These are phyloP conservation scores for Drosophila merina DNA, from an alignment of 2,888 invertebrate genomes.

Conservation along the genomic window DNA sequence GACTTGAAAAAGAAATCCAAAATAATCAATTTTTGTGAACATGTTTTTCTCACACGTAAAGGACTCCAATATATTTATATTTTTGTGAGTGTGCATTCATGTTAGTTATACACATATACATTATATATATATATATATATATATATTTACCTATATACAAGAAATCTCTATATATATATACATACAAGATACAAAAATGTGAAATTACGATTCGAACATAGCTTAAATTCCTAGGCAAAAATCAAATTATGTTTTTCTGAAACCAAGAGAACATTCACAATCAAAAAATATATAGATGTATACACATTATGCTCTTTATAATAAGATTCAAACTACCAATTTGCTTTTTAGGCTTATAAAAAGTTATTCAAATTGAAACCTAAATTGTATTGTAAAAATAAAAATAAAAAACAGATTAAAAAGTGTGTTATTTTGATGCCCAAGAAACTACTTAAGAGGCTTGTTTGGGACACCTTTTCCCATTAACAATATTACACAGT, in stretches of 20 bases:
- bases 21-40: constrained; percentile 49
- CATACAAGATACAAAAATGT: constrained; percentile 1
- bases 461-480: no score
- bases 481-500: no score
- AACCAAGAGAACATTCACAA: constrained; percentile 26
- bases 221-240: constrained; percentile 43
- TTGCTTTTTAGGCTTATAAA: constrained; percentile 52
- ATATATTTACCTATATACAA: constrained; percentile 41
- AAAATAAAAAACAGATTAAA: constrained; percentile 3
- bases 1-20: constrained; percentile 56
- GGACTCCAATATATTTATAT: constrained; percentile 58
- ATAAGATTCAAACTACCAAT: constrained; percentile 29
- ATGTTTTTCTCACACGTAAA: constrained; percentile 57
- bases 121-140: constrained; percentile 47
- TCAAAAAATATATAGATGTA: constrained; percentile 39
- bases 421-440: no score
- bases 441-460: no score
- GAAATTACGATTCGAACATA: constrained; percentile 56
- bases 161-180: constrained; percentile 47
- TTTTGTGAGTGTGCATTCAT: constrained; percentile 60
- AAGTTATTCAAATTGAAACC: constrained; percentile 17
- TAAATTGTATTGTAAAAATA: constrained; percentile 10
- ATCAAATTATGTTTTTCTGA: constrained; percentile 41
- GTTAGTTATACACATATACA: constrained; percentile 63
- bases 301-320: constrained; percentile 32